Evolutionary conservation across 1,140 invertebrate genomes (phyloP).

Genomic region (Brachystomella parvula): DNA sequence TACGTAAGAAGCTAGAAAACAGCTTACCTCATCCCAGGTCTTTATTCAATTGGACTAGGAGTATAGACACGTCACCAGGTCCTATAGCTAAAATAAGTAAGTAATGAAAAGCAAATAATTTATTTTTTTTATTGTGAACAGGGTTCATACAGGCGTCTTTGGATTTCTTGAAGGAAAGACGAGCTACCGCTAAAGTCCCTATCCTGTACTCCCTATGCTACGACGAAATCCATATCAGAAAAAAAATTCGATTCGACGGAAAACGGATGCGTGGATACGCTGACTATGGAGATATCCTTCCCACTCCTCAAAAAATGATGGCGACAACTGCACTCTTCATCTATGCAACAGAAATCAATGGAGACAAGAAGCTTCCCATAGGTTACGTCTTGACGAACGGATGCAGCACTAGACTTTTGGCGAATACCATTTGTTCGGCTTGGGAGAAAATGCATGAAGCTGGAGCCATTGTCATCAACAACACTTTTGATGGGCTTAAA

Average conservation of each 20-base stretch:
- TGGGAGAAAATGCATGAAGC: neutral
- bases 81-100: neutral
- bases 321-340: constrained; percentile 12
- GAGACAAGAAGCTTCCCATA: neutral
- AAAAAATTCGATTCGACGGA: neutral
- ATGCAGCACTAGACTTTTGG: neutral
- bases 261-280: neutral
- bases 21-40: neutral
- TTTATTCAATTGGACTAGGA: neutral
- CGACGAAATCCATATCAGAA: constrained; percentile 16
- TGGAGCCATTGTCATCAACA: neutral
- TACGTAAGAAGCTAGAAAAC: neutral
- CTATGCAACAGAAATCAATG: constrained; percentile 13
- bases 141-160: neutral
- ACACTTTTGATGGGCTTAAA: constrained; percentile 26
- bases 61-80: neutral
- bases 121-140: neutral
- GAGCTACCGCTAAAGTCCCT: neutral
- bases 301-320: neutral
- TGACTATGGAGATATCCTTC: constrained; percentile 3
- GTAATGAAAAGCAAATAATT: neutral
- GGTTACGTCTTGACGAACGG: constrained; percentile 10
- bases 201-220: neutral
- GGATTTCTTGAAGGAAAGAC: neutral
- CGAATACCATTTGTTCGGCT: neutral